Evolutionary conservation across 2,888 invertebrate genomes (phyloP), one percentile per base, ranked within the genome.

Genomic region (Tenodera sinensis): DNA sequence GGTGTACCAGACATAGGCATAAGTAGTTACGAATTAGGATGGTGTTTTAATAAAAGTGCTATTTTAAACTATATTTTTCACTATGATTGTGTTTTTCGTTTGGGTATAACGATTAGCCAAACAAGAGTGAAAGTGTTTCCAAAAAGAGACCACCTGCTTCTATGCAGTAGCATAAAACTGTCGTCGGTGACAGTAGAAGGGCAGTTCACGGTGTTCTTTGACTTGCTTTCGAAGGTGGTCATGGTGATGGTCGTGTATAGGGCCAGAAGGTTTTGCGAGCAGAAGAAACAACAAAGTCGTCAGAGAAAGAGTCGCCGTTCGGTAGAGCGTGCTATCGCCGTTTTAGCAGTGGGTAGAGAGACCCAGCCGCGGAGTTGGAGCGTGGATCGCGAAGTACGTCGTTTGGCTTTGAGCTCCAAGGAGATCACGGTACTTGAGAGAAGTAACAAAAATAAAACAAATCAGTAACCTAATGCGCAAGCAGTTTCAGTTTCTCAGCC

Each of bases 211-310:
- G 54, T 71, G 54, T 71, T 71, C 54, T 83, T 87, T 28, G 27
- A 27, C 30, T 71, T 86, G n/a, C 28, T 30, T 15, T 28, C 86
- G 14, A 87, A 87, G 83, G 82, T 87, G 82, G 87, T 87, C 87
- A 87, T 87, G 87, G 87, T 87, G 87, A 87, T 87, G 87, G 81
- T 87, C 15, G 82, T 87, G 82, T 87, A 87, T 42, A 87, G 87
- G 27, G 87, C 87, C 42, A 87, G 87, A 83, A 87, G 87, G 83
- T 87, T 87, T 87, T 87, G 87, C 42, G 87, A 87, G 83, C 87
- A 87, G 87, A 87, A 87, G 83, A 87, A 87, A 83, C 87, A 87
- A 87, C 87, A 87, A 30, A 87, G 87, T n/a, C 87, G 87, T 34
- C 87, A 87, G 87, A 87, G 87, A 87, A 87, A 87, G 82, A 87